Evolutionary conservation across 1,140 invertebrate species (phyloP).

Genomic region (Papilio glaucus): DNA sequence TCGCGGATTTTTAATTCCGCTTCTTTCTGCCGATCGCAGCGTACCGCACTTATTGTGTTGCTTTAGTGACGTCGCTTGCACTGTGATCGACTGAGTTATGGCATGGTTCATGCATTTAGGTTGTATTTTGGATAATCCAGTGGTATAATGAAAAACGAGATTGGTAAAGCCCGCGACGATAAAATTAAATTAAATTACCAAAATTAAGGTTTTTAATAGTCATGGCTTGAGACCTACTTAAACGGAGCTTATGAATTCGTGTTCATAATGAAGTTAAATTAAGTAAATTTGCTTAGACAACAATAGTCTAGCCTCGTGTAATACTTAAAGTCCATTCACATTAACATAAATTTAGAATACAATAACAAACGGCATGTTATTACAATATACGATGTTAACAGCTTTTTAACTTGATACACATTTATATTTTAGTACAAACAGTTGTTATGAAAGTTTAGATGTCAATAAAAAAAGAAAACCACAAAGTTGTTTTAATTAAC

Average conservation of each 20-base stretch:
- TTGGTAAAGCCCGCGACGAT: slow-evolving; percentile 40
- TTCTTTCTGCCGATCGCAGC: slow-evolving; percentile 49
- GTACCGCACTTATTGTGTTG: slow-evolving; percentile 60
- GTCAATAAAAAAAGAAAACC: slow-evolving; percentile 77
- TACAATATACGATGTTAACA: slow-evolving; percentile 72
- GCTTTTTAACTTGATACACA: slow-evolving; percentile 79
- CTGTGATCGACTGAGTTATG: slow-evolving; percentile 65
- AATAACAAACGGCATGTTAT: slow-evolving; percentile 68
- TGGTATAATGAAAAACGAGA: slow-evolving; percentile 45
- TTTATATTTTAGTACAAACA: slow-evolving; percentile 83
- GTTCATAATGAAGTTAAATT: slow-evolving; percentile 53
- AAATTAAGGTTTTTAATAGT: slow-evolving; percentile 36
- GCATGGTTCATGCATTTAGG: slow-evolving; percentile 62
- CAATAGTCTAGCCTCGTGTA: slow-evolving; percentile 63
- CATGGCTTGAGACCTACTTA: slow-evolving; percentile 44
- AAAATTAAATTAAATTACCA: slow-evolving; percentile 33
- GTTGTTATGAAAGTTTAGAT: slow-evolving; percentile 81
- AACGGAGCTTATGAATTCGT: slow-evolving; percentile 54
- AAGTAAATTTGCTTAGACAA: slow-evolving; percentile 51
- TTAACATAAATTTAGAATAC: slow-evolving; percentile 68
- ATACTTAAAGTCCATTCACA: slow-evolving; percentile 60
- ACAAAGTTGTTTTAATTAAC: slow-evolving; percentile 51
- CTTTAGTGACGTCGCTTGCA: slow-evolving; percentile 72
- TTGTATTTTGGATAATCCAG: slow-evolving; percentile 57
- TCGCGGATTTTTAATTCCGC: slow-evolving; percentile 52